These are phyloP conservation scores for Epinephelus moara DNA, from an alignment of 2,113 vertebrate genomes.

Conservation along the genomic window DNA sequence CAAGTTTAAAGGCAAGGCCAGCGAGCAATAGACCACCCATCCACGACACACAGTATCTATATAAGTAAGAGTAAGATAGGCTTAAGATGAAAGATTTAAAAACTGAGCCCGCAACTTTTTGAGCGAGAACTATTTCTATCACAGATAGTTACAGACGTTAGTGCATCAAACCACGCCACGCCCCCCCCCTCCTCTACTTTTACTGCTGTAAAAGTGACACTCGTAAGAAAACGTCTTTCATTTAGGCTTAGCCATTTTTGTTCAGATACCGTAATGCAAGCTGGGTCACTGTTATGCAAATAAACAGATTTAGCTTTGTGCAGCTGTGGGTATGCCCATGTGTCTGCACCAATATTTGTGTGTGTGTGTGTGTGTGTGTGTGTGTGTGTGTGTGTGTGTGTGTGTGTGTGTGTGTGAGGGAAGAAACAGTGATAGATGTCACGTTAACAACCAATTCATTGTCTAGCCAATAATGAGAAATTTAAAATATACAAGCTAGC, in stretches of 20 bases:
- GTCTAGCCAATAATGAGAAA: conserved; percentile 17
- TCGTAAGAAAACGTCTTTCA: conserved; percentile 24
- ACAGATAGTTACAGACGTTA: conserved; percentile 55
- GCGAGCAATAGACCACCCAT: conserved; percentile 84
- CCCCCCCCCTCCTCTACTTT: conserved; percentile 10
- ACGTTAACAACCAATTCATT: conserved; percentile 14
- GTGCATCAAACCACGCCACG: conserved; percentile 4
- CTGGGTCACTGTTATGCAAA: conserved; percentile 66
- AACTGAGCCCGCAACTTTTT: conserved; percentile 56
- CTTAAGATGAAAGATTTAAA: conserved; percentile 46
- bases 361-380: conserved; percentile 6
- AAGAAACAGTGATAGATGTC: conserved; percentile 20
- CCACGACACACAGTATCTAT: conserved; percentile 35
- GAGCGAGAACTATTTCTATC: conserved; percentile 72
- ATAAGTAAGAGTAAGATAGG: conserved; percentile 54
- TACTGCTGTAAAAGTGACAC: conserved; percentile 38
- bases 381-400: not conserved
- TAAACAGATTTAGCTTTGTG: conserved; percentile 44
- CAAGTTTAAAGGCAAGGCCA: conserved; percentile 93
- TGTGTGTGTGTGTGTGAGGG: not conserved
- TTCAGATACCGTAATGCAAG: conserved; percentile 29
- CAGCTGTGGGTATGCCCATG: conserved; percentile 5
- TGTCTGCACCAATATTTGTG: not conserved
- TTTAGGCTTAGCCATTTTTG: conserved; percentile 29
- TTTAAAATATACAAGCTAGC: conserved; percentile 16